A percentile compares a stretch with the other conserved stretches of the same genome.
phyloP scores from a whole-genome alignment of 2,888 invertebrate genomes.

The Diloba caeruleocephala region DNA sequence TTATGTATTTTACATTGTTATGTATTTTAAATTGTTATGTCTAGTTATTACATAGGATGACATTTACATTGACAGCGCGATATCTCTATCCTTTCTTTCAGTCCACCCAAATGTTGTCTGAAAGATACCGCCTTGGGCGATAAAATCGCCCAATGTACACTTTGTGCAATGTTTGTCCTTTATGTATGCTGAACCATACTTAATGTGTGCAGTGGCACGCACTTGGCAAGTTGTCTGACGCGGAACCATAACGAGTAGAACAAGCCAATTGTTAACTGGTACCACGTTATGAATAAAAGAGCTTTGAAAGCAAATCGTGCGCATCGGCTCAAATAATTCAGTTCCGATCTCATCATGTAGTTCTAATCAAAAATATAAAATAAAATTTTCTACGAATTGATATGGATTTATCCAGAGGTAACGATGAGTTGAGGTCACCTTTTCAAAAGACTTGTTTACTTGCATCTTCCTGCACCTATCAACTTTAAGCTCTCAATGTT shows the following conservation, averaged over 20 bases:
- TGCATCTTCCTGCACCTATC: constrained; percentile 59
- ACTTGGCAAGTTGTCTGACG: background rate
- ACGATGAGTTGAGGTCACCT: constrained; percentile 64
- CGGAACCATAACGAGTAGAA: constrained; percentile 24
- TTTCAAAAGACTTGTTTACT: constrained; percentile 59
- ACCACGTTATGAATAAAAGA: constrained; percentile 12
- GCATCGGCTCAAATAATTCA: constrained; percentile 16
- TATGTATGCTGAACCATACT: constrained; percentile 7
- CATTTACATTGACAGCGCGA: too few relatives aligned
- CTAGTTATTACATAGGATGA: too few relatives aligned
- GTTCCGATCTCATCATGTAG: constrained; percentile 21
- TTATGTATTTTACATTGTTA: too few relatives aligned
- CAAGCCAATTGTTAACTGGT: constrained; percentile 16
- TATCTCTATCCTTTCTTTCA: too few relatives aligned
- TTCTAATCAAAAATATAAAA: constrained; percentile 43
- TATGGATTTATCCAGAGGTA: constrained; percentile 53
- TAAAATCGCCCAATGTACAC: too few relatives aligned
- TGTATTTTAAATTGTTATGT: too few relatives aligned
- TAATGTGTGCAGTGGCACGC: background rate
- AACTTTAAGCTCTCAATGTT: constrained; percentile 63
- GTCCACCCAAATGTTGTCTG: too few relatives aligned
- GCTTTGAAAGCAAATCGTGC: constrained; percentile 41
- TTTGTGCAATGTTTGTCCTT: too few relatives aligned
- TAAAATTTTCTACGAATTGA: constrained; percentile 59
- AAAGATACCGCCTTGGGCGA: too few relatives aligned